Conservation (phyloP, 2,888 invertebrate genomes). For the Bruchidius siliquastri region DNA sequence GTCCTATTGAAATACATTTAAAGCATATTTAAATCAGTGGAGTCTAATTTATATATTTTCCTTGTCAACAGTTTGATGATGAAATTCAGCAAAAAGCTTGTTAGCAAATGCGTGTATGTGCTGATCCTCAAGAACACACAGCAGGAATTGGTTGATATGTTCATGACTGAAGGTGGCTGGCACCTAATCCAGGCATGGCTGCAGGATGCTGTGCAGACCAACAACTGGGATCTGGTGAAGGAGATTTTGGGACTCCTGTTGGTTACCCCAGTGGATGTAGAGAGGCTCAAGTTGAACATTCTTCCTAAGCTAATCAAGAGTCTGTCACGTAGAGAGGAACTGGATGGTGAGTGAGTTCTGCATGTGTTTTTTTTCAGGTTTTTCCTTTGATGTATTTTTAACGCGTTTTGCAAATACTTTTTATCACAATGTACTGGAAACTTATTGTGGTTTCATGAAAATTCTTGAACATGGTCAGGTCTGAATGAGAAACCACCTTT, state of each 20-base stretch:
- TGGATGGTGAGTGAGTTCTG: conserved; percentile 62
- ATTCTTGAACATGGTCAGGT: too few species aligned
- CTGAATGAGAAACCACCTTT: too few species aligned
- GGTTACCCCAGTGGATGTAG: conserved; percentile 85
- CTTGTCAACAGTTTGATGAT: conserved; percentile 75
- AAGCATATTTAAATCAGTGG: too few species aligned
- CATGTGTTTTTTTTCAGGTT: background rate
- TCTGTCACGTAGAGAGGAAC: conserved; percentile 74
- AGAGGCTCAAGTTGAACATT: conserved; percentile 83
- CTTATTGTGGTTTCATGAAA: too few species aligned
- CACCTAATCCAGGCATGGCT: conserved; percentile 85
- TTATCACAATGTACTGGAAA: too few species aligned
- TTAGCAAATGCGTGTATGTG: conserved; percentile 92
- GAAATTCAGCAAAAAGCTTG: conserved; percentile 90
- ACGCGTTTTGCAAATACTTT: too few species aligned
- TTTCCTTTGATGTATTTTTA: background rate
- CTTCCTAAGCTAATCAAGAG: conserved; percentile 89
- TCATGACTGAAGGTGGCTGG: conserved; percentile 92
- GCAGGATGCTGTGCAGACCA: conserved; percentile 75
- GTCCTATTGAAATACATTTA: too few species aligned
- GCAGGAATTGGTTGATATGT: conserved; percentile 76
- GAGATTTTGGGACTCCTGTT: conserved; percentile 82
- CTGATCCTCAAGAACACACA: conserved; percentile 86
- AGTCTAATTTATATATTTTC: conserved; percentile 5
- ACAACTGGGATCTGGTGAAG: conserved; percentile 82